These are phyloP conservation scores for Globodera rostochiensis DNA, from an alignment of 1,140 invertebrate genomes.

Conservation along the genomic window DNA sequence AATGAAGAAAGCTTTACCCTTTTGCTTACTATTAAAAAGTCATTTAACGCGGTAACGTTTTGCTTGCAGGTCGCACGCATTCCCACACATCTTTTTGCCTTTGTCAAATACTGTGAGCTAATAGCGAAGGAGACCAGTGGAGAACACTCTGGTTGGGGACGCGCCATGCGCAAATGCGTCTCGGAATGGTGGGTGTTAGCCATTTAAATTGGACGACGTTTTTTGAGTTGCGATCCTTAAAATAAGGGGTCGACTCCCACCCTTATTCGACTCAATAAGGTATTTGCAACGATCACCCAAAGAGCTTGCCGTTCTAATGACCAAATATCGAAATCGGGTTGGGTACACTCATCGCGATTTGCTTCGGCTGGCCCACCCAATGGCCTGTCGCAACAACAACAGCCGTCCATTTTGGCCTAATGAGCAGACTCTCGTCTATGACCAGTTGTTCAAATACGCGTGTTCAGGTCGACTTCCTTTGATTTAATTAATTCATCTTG, in stretches of 20 bases:
- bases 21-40: conserved; percentile 3
- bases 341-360: conserved; percentile 76
- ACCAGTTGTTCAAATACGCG: conserved; percentile 57
- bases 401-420: conserved; percentile 3
- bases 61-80: conserved; percentile 65
- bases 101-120: conserved; percentile 62
- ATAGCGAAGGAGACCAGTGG: conserved; percentile 36
- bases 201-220: conserved; percentile 17
- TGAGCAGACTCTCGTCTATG: conserved; percentile 46
- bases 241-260: neutral
- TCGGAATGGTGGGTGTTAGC: conserved; percentile 43
- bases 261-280: conserved; percentile 66
- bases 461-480: conserved; percentile 38
- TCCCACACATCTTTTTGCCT: conserved; percentile 67
- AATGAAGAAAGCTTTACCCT: neutral
- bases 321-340: conserved; percentile 72
- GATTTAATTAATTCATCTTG: neutral
- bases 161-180: conserved; percentile 48
- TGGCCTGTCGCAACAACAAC: conserved; percentile 43
- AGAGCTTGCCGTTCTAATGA: conserved; percentile 72
- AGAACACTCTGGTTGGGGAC: conserved; percentile 58
- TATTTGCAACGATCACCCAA: conserved; percentile 71
- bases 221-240: neutral
- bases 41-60: neutral
- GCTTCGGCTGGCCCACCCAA: conserved; percentile 72